A percentile compares a stretch with the other conserved stretches of the same genome.
Evolutionary conservation across 2,113 vertebrate genomes (phyloP).

Genomic region (Lanius collurio): DNA sequence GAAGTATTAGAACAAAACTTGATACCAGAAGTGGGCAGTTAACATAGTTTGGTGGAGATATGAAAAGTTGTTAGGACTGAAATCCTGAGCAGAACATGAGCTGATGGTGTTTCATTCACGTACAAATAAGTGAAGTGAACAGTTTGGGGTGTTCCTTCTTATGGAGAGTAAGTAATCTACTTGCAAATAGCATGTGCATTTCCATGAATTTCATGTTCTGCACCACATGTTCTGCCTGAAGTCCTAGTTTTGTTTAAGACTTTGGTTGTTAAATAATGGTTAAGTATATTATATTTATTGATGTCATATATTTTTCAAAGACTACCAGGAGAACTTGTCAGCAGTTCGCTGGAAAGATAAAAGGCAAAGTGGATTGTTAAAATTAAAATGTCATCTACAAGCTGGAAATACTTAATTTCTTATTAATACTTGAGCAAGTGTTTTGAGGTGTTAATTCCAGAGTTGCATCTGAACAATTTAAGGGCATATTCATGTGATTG

Average conservation of each 20-base stretch:
- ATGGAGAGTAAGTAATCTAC: neutral
- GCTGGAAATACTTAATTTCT: neutral
- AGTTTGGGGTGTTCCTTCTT: neutral
- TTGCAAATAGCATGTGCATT: neutral
- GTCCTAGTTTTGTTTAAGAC: neutral
- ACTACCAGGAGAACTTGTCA: neutral
- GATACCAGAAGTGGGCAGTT: neutral
- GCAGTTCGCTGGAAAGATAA: neutral
- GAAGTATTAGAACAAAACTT: neutral
- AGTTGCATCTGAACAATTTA: neutral
- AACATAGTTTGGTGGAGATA: neutral
- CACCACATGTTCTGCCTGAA: neutral
- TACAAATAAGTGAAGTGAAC: neutral
- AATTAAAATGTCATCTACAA: neutral
- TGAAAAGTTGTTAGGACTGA: neutral
- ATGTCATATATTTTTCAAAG: neutral
- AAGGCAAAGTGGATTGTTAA: neutral
- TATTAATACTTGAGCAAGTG: neutral
- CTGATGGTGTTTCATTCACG: neutral
- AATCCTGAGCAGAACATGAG: neutral
- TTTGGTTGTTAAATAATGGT: neutral
- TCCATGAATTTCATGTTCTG: neutral
- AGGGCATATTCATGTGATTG: neutral
- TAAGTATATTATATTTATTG: neutral
- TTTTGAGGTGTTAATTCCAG: neutral